Conservation (phyloP, 2,888 invertebrate genomes). For the Lingula anatina region DNA sequence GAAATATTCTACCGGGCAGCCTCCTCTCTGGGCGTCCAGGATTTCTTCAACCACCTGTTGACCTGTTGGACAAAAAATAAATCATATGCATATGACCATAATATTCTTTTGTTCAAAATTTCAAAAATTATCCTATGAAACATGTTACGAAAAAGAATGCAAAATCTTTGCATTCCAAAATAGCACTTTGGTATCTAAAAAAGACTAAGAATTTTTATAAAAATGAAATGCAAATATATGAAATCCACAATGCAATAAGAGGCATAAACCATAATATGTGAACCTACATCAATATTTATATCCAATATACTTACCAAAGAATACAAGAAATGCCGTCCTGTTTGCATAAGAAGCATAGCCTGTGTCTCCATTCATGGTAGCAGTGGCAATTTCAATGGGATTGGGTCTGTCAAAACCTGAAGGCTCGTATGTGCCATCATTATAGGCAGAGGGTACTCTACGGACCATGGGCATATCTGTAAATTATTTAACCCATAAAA, state of each 20-base stretch:
- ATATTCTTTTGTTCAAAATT: too few species aligned
- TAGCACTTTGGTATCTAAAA: too few species aligned
- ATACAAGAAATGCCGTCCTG: slow-evolving; percentile 60
- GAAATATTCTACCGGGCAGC: slow-evolving; percentile 62
- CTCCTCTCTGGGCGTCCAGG: slow-evolving; percentile 60
- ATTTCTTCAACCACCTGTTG: slow-evolving; percentile 64
- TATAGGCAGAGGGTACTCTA: slow-evolving; percentile 57
- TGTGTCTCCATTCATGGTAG: slow-evolving; percentile 51
- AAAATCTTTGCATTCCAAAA: too few species aligned
- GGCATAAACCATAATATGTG: too few species aligned
- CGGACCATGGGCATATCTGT: slow-evolving; percentile 58
- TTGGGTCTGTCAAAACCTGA: slow-evolving; percentile 55
- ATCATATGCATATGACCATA: too few species aligned
- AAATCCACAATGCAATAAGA: too few species aligned
- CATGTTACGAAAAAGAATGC: too few species aligned
- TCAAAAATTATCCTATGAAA: too few species aligned
- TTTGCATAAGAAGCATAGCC: slow-evolving; percentile 54
- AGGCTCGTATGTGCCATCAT: slow-evolving; percentile 59
- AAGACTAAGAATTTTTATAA: too few species aligned
- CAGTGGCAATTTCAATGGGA: slow-evolving; percentile 57
- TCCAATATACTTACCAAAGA: slow-evolving; percentile 59
- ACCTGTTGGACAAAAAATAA: slow-evolving; percentile 50
- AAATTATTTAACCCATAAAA: slow-evolving; percentile 2
- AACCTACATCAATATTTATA: too few species aligned
- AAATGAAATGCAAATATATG: too few species aligned